A percentile compares a stretch with the other conserved stretches of the same genome.
Evolutionary conservation across 1,140 invertebrate species (phyloP).

Genomic region (Uloborus diversus): DNA sequence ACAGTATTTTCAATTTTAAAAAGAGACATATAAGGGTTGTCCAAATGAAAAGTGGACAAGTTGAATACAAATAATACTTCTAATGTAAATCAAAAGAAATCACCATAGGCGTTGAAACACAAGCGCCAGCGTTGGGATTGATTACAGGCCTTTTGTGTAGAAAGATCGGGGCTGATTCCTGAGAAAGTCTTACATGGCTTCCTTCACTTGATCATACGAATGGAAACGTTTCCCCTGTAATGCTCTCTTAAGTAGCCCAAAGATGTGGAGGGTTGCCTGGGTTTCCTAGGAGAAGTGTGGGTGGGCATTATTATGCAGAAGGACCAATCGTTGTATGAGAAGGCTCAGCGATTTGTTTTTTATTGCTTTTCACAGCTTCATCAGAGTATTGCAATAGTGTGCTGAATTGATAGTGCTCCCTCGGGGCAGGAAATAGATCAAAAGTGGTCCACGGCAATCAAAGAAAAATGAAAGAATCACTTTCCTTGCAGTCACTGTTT

Average conservation of each 20-base stretch:
- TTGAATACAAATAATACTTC: not conserved
- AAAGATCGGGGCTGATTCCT: not conserved
- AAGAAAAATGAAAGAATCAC: not conserved
- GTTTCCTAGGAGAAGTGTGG: not conserved
- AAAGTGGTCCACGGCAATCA: not conserved
- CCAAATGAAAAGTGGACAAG: constrained; percentile 9
- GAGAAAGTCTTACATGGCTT: not conserved
- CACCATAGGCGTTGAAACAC: not conserved
- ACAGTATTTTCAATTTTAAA: too few relatives aligned
- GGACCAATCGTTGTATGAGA: not conserved
- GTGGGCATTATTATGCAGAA: not conserved
- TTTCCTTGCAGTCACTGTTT: not conserved
- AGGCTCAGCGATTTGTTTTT: not conserved
- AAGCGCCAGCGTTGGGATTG: not conserved
- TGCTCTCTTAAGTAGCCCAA: not conserved
- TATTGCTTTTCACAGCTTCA: not conserved
- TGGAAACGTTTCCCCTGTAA: not conserved
- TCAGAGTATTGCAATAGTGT: not conserved
- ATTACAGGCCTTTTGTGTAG: not conserved
- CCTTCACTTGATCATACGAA: not conserved
- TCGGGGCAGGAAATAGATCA: not conserved
- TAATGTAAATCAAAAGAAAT: constrained; percentile 10
- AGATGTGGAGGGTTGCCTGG: not conserved
- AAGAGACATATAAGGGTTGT: too few relatives aligned
- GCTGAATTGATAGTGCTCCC: not conserved